Evolutionary conservation across 2,888 invertebrate species (phyloP).

Genomic region (Lordiphosa fenestrarum): DNA sequence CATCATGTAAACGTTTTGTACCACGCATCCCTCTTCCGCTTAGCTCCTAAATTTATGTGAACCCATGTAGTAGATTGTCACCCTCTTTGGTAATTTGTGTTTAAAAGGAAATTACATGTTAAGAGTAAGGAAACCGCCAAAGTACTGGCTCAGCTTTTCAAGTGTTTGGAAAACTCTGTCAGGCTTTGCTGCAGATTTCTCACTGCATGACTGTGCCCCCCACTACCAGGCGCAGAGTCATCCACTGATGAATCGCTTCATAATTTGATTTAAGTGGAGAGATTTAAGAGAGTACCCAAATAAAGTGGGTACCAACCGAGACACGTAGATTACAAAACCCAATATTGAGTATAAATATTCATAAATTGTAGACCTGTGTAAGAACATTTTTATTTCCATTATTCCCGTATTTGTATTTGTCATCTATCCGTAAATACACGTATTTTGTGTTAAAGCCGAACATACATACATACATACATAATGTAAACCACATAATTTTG

Average conservation of each 20-base stretch:
- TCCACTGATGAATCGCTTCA: constrained; percentile 24
- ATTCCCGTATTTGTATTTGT: constrained; percentile 3
- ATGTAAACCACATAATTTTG: constrained; percentile 17
- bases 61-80: constrained; percentile 27
- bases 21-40: constrained; percentile 11
- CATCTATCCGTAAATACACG: not conserved
- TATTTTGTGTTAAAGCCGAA: constrained; percentile 6
- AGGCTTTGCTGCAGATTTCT: constrained; percentile 16
- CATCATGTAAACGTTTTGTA: constrained; percentile 43
- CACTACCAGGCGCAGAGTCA: not conserved
- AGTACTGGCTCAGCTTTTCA: constrained; percentile 13
- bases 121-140: constrained; percentile 27
- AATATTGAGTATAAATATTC: constrained; percentile 4
- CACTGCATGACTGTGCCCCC: constrained; percentile 17
- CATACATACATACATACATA: not conserved
- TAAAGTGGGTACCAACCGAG: constrained; percentile 17
- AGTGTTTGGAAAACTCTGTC: constrained; percentile 6
- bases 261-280: not conserved
- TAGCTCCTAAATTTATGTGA: constrained; percentile 30
- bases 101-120: constrained; percentile 42
- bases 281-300: constrained; percentile 16
- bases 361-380: constrained; percentile 8
- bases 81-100: constrained; percentile 56
- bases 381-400: constrained; percentile 17
- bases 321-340: constrained; percentile 1